Evolutionary conservation across 2,888 invertebrate genomes (phyloP), one percentile per base, ranked within the genome.

Genomic region (Smittia aterrima): DNA sequence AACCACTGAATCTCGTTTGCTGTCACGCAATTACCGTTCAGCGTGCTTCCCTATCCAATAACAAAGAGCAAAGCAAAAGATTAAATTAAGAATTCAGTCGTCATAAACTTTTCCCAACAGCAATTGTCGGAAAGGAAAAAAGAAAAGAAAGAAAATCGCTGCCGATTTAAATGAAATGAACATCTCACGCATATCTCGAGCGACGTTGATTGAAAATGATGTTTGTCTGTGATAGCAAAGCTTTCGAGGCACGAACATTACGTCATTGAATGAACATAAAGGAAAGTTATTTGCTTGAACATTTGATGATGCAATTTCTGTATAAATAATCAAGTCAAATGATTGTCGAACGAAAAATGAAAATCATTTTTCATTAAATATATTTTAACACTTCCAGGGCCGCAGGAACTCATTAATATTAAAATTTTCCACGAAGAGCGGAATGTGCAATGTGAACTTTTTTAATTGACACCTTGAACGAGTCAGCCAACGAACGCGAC

Each of bases 1-100:
- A n/a, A n/a, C n/a, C n/a, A n/a, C 32, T 32, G 32, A 32, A 32
- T 32, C 32, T 9, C 32, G 9, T 32, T 32, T 9, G 3, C 32
- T 32, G 16, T 47, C 47, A 47, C 47, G 47, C 47, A 16, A 47
- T 47, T 47, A 16, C 16, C 47, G 47, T 11, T 32, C 32, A 9
- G 9, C 32, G 32, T 32, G 9, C 32, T 32, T 32, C 32, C n/a
- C n/a, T n/a, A 32, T 9, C 32, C 32, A 32, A 32, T 9, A 32
- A 32, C 32, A 32, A n/a, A 32, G 32, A 32, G 9, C 32, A 32
- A 6, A 32, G 4, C 13, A 22, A 58, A 58, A 58, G 58, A 58
- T 58, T 58, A 9, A 58, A 58, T 58, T 58, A 58, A 58, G 58
- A 58, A 58, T 58, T 58, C 58, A 7, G 58, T 58, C 58, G n/a